Evolutionary conservation across 2,888 invertebrate genomes (phyloP).

Genomic region (Stenoptilia bipunctidactyla): DNA sequence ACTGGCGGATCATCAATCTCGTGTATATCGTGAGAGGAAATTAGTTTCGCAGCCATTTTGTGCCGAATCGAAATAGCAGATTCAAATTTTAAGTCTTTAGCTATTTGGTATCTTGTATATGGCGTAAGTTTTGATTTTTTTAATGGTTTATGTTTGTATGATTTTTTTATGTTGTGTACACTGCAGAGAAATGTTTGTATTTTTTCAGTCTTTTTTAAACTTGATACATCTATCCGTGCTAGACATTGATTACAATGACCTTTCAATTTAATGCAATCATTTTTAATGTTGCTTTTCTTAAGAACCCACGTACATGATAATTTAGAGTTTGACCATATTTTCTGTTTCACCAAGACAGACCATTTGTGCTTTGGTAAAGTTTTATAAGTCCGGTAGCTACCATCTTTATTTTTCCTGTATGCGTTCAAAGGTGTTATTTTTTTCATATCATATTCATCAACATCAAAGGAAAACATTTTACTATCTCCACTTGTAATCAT

Average conservation of each 20-base stretch:
- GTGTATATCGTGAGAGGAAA: constrained; percentile 3
- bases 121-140: constrained; percentile 7
- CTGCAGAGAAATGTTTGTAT: constrained; percentile 2
- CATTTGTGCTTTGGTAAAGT: constrained; percentile 4
- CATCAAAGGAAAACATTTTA: constrained; percentile 1
- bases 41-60: constrained; percentile 4
- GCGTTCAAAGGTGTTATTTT: constrained; percentile 2
- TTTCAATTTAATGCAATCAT: constrained; percentile 1
- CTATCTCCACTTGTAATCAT: background rate
- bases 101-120: constrained; percentile 6
- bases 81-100: constrained; percentile 4
- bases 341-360: constrained; percentile 1
- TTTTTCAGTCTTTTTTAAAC: constrained; percentile 3
- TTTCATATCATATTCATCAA: constrained; percentile 3
- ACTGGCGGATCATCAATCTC: constrained; percentile 5
- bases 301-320: constrained; percentile 5
- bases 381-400: constrained; percentile 1
- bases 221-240: background rate
- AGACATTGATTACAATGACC: constrained; percentile 3
- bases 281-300: constrained; percentile 2
- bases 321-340: constrained; percentile 4
- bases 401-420: constrained; percentile 1
- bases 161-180: constrained; percentile 3
- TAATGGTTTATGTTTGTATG: constrained; percentile 6
- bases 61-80: constrained; percentile 2